phyloP scores from a whole-genome alignment of 2,797 vertebrate species.

The Tinamus major region DNA sequence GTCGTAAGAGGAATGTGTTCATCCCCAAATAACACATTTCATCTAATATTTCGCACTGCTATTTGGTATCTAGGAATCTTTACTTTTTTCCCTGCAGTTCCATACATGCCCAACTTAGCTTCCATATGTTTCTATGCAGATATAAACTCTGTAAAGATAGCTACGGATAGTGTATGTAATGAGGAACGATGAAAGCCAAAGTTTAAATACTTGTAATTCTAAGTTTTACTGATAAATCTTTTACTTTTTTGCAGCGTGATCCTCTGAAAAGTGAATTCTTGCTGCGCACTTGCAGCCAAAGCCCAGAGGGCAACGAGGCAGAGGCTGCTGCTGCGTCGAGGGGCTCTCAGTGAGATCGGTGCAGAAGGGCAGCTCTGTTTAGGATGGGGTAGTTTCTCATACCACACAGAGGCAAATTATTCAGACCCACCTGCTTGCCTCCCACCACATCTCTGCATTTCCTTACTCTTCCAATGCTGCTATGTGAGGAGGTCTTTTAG shows the following conservation, averaged over 20 bases:
- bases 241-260: background rate
- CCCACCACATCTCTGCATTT: background rate
- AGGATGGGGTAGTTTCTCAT: background rate
- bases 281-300: background rate
- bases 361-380: background rate
- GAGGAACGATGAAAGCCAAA: background rate
- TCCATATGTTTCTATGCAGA: background rate
- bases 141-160: background rate
- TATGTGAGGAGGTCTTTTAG: background rate
- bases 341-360: background rate
- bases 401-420: background rate
- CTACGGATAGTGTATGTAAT: background rate
- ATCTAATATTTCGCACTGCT: background rate
- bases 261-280: slow-evolving; percentile 3
- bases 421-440: background rate
- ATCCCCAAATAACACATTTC: background rate
- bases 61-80: background rate
- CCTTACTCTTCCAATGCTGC: background rate
- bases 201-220: background rate
- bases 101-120: background rate
- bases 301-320: background rate
- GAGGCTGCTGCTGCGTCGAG: background rate
- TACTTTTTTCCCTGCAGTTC: background rate
- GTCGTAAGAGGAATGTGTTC: background rate
- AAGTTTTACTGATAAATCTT: background rate